Conservation (phyloP, 1,140 invertebrate genomes). For the Bombyx mandarina region DNA sequence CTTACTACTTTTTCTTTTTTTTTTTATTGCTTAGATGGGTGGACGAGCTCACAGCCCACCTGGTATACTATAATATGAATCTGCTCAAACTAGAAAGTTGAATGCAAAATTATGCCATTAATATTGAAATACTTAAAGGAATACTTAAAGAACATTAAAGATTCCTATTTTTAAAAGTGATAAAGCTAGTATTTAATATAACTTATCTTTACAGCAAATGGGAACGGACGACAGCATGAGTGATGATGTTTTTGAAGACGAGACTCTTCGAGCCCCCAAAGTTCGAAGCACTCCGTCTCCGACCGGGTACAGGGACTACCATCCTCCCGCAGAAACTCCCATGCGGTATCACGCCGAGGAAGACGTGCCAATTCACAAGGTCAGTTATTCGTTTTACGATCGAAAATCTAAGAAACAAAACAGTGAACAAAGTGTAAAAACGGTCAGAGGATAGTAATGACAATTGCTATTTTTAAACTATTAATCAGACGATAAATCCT, state of each 20-base stretch:
- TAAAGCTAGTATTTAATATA: neutral
- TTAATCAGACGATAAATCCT: too few species aligned
- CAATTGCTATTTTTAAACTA: too few species aligned
- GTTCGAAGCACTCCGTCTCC: slow-evolving; percentile 75
- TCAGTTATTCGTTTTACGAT: slow-evolving; percentile 25
- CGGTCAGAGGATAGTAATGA: too few species aligned
- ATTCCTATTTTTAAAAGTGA: too few species aligned
- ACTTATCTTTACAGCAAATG: slow-evolving; percentile 40
- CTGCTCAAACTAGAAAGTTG: too few species aligned
- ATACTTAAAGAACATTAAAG: neutral
- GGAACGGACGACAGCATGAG: slow-evolving; percentile 78
- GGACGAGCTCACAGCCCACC: too few species aligned
- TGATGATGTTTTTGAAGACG: slow-evolving; percentile 84
- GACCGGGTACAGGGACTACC: slow-evolving; percentile 84
- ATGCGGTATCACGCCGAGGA: slow-evolving; percentile 61
- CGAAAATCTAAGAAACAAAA: too few species aligned
- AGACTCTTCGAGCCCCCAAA: slow-evolving; percentile 49
- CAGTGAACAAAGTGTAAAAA: too few species aligned
- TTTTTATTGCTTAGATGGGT: neutral
- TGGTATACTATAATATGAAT: too few species aligned
- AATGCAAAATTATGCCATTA: too few species aligned
- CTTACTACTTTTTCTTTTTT: neutral
- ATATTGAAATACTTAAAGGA: too few species aligned
- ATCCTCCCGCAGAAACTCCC: slow-evolving; percentile 78
- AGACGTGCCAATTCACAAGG: slow-evolving; percentile 75